Conservation (phyloP, 2,113 vertebrate genomes). For the Thalassarche chlororhynchos region DNA sequence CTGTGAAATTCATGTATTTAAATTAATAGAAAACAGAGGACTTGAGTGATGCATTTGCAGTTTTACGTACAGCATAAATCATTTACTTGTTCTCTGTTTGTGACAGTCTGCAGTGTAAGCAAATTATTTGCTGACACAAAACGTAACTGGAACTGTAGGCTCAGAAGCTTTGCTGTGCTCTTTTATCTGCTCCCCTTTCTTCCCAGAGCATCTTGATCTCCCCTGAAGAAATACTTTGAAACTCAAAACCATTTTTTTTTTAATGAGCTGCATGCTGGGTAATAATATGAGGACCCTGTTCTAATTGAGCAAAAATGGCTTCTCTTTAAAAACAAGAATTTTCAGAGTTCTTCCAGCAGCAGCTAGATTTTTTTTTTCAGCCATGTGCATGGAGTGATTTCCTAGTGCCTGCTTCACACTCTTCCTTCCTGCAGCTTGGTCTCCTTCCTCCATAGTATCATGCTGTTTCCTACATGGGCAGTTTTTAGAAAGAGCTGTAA, state of each 20-base stretch:
- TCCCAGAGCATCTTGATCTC: background rate
- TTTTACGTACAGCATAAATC: background rate
- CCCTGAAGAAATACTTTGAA: slow-evolving; percentile 30
- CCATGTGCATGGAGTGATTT: background rate
- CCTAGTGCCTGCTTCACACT: background rate
- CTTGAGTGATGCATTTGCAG: slow-evolving; percentile 7
- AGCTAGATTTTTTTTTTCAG: background rate
- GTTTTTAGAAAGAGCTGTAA: background rate
- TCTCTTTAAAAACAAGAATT: background rate
- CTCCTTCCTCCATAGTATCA: background rate
- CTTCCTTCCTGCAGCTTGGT: background rate
- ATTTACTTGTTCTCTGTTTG: slow-evolving; percentile 21
- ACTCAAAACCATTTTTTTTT: background rate
- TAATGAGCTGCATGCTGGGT: background rate
- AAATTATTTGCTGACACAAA: slow-evolving; percentile 57
- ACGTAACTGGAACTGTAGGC: background rate
- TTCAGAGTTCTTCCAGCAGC: background rate
- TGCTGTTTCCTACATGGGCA: background rate
- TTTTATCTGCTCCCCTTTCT: slow-evolving; percentile 31
- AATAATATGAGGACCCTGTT: background rate
- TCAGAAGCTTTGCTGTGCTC: background rate
- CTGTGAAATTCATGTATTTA: slow-evolving; percentile 4
- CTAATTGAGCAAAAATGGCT: background rate
- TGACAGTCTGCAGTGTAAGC: slow-evolving; percentile 46
- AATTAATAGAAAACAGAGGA: slow-evolving; percentile 20